These are phyloP conservation scores for Pitangus sulphuratus DNA, from an alignment of 2,797 vertebrate genomes.

Conservation along the genomic window DNA sequence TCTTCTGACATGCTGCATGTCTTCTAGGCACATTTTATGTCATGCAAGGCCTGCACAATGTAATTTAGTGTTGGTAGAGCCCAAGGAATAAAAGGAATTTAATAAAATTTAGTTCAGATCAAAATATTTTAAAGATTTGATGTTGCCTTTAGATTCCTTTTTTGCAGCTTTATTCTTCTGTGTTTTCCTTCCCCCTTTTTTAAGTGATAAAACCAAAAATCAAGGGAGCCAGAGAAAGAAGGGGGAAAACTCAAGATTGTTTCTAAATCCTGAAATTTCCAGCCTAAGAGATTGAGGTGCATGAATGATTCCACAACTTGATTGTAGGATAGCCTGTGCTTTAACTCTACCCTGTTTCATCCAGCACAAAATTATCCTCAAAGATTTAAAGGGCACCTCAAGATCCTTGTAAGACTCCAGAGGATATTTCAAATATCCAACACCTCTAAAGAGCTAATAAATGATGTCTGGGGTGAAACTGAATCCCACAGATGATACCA, in stretches of 20 bases:
- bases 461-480: neutral
- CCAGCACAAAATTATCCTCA: neutral
- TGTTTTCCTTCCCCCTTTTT: neutral
- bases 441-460: neutral
- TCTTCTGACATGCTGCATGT: neutral
- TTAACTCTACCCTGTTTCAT: neutral
- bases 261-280: neutral
- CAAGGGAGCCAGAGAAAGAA: neutral
- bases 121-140: neutral
- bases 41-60: neutral
- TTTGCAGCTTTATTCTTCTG: neutral
- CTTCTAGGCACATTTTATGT: neutral
- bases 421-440: neutral
- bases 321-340: neutral
- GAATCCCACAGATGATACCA: neutral
- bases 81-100: neutral
- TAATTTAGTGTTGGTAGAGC: neutral
- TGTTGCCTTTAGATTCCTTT: neutral
- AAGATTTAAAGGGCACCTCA: neutral
- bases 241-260: neutral
- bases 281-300: neutral
- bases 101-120: neutral
- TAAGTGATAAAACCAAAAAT: neutral
- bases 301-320: neutral
- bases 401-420: neutral